Evolutionary conservation across 2,888 invertebrate species (phyloP).

Genomic region (Diachrysia chrysitis): DNA sequence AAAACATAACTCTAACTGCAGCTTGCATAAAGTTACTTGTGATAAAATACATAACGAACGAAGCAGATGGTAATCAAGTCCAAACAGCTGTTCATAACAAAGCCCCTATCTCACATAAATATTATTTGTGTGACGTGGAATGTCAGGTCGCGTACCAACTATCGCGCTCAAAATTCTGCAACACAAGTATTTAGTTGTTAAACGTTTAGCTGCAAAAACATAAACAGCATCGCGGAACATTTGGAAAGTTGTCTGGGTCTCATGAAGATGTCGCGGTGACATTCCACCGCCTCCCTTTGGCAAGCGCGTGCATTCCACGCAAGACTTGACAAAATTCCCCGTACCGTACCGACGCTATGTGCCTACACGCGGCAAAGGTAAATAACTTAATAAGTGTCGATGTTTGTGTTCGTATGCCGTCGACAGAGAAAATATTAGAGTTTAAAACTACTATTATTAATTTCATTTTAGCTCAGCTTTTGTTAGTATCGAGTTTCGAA

Average conservation of each 20-base stretch:
- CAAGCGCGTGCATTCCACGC: slow-evolving; percentile 79
- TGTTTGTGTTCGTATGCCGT: slow-evolving; percentile 34
- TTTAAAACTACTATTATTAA: slow-evolving; percentile 6
- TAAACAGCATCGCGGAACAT: slow-evolving; percentile 69
- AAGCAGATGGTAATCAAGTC: neutral
- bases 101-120: neutral
- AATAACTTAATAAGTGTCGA: slow-evolving; percentile 79
- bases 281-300: slow-evolving; percentile 76
- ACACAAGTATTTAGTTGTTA: slow-evolving; percentile 48
- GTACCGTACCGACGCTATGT: slow-evolving; percentile 49
- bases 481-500: slow-evolving; percentile 4
- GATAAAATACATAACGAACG: neutral
- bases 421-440: neutral
- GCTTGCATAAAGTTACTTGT: neutral
- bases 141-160: slow-evolving; percentile 28
- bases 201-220: slow-evolving; percentile 48
- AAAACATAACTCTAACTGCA: neutral
- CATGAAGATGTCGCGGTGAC: slow-evolving; percentile 84
- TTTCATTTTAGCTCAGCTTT: slow-evolving; percentile 1
- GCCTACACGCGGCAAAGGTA: slow-evolving; percentile 68
- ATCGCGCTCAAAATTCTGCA: slow-evolving; percentile 47
- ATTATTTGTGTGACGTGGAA: neutral
- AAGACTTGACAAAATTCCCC: slow-evolving; percentile 74
- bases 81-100: neutral
- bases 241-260: slow-evolving; percentile 73